Evolutionary conservation across 2,113 vertebrate species (phyloP), one percentile per base, ranked within the genome.

Genomic region (Nanorana parkeri): DNA sequence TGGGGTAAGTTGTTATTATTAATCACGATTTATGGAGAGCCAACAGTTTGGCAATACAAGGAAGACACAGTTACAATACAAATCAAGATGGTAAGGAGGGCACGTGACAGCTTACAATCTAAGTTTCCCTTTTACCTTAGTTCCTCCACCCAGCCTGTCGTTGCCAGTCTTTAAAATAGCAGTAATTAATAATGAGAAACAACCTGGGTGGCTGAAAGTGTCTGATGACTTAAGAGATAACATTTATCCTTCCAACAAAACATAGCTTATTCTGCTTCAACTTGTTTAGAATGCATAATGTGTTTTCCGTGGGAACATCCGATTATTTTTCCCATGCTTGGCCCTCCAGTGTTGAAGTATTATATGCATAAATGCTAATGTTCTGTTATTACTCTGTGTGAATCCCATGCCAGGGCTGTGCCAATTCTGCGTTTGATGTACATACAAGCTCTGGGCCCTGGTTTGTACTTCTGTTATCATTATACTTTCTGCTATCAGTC

Each of bases 71-170:
- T n/a, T n/a, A n/a, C n/a, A n/a, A n/a, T n/a, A n/a, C n/a, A n/a
- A n/a, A n/a, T n/a, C n/a, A n/a, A n/a, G n/a, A n/a, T n/a, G n/a
- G n/a, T n/a, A n/a, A n/a, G n/a, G n/a, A n/a, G n/a, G n/a, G n/a
- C n/a, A n/a, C n/a, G n/a, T n/a, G n/a, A n/a, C n/a, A n/a, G n/a
- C n/a, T n/a, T n/a, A n/a, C n/a, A n/a, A n/a, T n/a, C n/a, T n/a
- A n/a, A n/a, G 96, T 10, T 93, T 26, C 26, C 16, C 3, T 1
- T 6, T 47, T 47, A 47, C 2, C 10, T 47, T 47, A 13, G 41
- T 47, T 47, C 8, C 8, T 3, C 41, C 41, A 47, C 41, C 41
- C 1, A 47, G 41, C 41, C 10, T 41, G 41, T 3, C 10, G 6
- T 10, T 41, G 41, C 10, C 41, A 41, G 41, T 41, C 41, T 41